Evolutionary conservation across 1,140 invertebrate species (phyloP), one percentile per base, ranked within the genome.

Genomic region (Nebria ingens): DNA sequence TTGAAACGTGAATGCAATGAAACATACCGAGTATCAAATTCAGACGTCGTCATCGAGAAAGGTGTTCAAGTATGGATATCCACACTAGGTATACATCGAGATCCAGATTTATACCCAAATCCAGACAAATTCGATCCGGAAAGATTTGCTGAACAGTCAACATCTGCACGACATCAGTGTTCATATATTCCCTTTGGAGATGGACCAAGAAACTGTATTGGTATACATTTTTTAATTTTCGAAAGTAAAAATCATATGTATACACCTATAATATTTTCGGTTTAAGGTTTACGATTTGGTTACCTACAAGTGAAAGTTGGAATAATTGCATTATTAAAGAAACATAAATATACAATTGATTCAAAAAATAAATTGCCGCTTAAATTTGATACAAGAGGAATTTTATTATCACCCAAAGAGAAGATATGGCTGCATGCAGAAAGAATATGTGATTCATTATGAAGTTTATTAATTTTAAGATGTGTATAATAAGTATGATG

Each of bases 151-250:
- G 64, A 76, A 1, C 70, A 75, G 45, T 69, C 74, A 29, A 74
- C 72, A 19, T 68, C 66, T 59, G 66, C 50, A 58, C 70, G 64
- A 51, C 60, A 40, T 50, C 75, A 67, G 50, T 80, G 73, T 60
- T 73, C 79, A 0, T 90, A 81, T 65, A 65, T 89, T 23, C 87
- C 89, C 0, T 93, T 93, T 61, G 87, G 87, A 1, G 79, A 83
- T 50, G 88, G 88, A 9, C 82, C 84, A 0, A 76, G 85, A 42
- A 84, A 80, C 65, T 90, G 87, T 64, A 87, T 89, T 59, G 87
- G 85, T 81, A 73, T 67, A n/a, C n/a, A n/a, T n/a, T n/a, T n/a
- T n/a, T n/a, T n/a, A n/a, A n/a, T n/a, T n/a, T n/a, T n/a, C n/a
- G n/a, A n/a, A n/a, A n/a, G n/a, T n/a, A 64, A 69, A 29, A 23